A percentile compares a stretch with the other conserved stretches of the same genome.
Evolutionary conservation across 2,113 vertebrate genomes (phyloP).

Genomic region (Eubucco bourcierii): DNA sequence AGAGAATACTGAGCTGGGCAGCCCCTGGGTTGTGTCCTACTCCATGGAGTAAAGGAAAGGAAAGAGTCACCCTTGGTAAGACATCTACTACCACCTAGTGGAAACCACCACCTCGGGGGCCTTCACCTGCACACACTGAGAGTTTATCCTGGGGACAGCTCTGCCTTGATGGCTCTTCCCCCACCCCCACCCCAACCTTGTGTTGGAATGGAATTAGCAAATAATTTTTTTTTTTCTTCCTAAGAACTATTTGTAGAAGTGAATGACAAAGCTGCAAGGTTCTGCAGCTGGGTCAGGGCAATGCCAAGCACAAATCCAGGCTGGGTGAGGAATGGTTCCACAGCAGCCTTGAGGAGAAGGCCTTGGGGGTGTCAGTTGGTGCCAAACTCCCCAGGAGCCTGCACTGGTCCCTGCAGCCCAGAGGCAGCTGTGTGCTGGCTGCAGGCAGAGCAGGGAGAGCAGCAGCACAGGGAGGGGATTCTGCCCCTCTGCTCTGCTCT

Average conservation of each 20-base stretch:
- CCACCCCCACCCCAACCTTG: fast-evolving
- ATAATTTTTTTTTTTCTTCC: not conserved
- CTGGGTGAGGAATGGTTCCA: too few relatives aligned
- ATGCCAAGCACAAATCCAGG: too few relatives aligned
- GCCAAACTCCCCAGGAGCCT: too few relatives aligned
- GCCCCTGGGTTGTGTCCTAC: not conserved
- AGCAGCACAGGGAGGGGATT: too few relatives aligned
- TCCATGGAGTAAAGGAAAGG: fast-evolving
- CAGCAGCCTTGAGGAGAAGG: too few relatives aligned
- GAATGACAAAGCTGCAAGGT: not conserved
- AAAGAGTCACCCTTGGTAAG: not conserved
- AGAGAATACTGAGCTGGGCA: not conserved
- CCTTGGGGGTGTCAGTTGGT: too few relatives aligned
- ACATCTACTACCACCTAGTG: constrained; percentile 7
- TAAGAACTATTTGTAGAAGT: not conserved
- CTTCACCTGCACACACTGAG: not conserved
- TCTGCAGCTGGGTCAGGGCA: too few relatives aligned
- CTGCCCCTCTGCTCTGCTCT: too few relatives aligned
- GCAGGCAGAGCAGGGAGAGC: too few relatives aligned
- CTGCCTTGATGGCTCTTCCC: not conserved
- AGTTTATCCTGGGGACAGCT: not conserved
- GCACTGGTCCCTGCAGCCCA: too few relatives aligned
- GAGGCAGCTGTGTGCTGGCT: too few relatives aligned
- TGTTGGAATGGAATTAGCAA: not conserved
- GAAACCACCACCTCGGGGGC: not conserved